Evolutionary conservation across 2,797 vertebrate genomes (phyloP), one percentile per base, ranked within the genome.

Genomic region (Bucorvus abyssinicus): DNA sequence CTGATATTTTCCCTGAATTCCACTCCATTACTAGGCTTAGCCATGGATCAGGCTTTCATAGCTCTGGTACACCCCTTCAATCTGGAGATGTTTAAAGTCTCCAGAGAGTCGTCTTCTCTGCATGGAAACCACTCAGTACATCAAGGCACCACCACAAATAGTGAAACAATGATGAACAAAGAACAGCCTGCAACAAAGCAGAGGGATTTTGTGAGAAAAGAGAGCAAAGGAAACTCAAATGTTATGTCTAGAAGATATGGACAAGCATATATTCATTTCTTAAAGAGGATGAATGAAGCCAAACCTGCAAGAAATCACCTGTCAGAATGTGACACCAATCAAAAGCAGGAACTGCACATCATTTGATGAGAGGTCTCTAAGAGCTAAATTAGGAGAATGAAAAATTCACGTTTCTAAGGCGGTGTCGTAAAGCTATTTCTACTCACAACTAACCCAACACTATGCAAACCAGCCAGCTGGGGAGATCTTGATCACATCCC

Each of bases 211-310:
- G 45, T 57, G 47, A 52, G 36, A 52, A 71, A 36, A 65, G 8
- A 47, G 64, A 67, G 20, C 38, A 21, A 61, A 52, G 44, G 17
- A 59, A 78, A 45, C 14, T 34, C 82, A 59, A 13, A 38, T 7
- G 14, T 18, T 57, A 27, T 4, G 5, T 27, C 30, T 67, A 57
- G 34, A 63, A 45, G n/a, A 29, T 20, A 26, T 0, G 27, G 18
- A 14, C 34, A 60, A 47, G 38, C 50, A 14, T 16, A 40, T 0
- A 0, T 7, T 38, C 16, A 4, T 14, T 12, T 50, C 69, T 55
- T 56, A 3, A 49, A 26, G 44, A 70, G 53, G 3, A 3, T 23
- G 27, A 63, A 24, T 7, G 11, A 57, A 82, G 30, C n/a, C 82
- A 70, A 73, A 38, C 21, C 34, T 80, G 27, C 61, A 64, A 12